These are phyloP conservation scores for Nasonovia ribisnigri DNA, from an alignment of 2,888 invertebrate species.

Conservation along the genomic window DNA sequence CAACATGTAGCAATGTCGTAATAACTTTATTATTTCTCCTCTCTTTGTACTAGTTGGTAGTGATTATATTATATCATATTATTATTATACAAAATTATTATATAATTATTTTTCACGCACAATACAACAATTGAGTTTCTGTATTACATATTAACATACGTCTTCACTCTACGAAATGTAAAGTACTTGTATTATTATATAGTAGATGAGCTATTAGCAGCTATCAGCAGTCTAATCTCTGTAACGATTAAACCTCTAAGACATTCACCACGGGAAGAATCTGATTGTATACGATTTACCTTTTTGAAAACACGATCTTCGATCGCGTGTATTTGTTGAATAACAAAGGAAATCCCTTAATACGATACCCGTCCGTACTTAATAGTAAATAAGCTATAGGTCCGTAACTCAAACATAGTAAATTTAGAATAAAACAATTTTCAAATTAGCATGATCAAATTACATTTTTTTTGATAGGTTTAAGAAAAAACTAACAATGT, in stretches of 20 bases:
- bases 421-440: neutral
- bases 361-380: neutral
- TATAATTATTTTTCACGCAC: neutral
- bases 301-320: neutral
- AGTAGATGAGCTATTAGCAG: neutral
- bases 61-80: too few relatives aligned
- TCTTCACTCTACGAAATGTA: neutral
- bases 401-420: neutral
- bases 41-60: neutral
- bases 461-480: neutral
- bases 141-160: neutral
- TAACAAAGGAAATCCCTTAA: neutral
- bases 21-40: neutral
- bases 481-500: neutral
- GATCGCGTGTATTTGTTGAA: neutral
- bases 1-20: neutral
- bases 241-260: neutral
- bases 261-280: neutral
- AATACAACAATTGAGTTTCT: neutral
- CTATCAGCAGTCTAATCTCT: neutral
- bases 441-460: neutral
- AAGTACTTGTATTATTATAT: neutral
- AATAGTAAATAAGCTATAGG: neutral
- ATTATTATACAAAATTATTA: too few relatives aligned
- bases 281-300: neutral